Conservation (phyloP, 2,888 invertebrate species). For the Falcaria lacertinaria region DNA sequence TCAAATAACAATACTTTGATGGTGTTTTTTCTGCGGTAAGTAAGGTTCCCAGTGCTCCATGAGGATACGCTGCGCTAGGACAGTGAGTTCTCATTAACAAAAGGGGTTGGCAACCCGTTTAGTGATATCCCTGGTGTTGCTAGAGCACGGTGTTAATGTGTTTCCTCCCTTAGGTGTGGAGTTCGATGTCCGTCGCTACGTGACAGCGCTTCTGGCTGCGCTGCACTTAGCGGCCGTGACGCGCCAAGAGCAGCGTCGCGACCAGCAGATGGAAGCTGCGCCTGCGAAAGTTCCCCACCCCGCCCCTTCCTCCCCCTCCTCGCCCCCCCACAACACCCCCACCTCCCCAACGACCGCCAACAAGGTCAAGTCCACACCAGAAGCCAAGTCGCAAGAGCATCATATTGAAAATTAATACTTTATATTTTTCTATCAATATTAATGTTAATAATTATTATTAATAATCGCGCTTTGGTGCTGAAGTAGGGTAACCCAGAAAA, state of each 20-base stretch:
- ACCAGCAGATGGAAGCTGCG: too few relatives aligned
- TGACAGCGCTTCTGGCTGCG: slow-evolving; percentile 63
- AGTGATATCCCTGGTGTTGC: too few relatives aligned
- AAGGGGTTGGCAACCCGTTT: too few relatives aligned
- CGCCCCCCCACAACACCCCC: too few relatives aligned
- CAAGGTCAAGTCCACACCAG: slow-evolving; percentile 58
- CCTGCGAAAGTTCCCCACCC: slow-evolving; percentile 29
- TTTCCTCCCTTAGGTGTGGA: too few relatives aligned
- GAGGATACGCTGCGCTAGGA: too few relatives aligned
- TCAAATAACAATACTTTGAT: too few relatives aligned
- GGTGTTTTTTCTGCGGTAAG: too few relatives aligned
- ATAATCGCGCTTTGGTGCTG: neutral
- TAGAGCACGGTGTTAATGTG: too few relatives aligned
- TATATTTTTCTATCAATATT: slow-evolving; percentile 11
- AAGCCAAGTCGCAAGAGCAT: slow-evolving; percentile 53
- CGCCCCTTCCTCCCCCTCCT: slow-evolving; percentile 20
- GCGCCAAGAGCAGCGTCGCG: slow-evolving; percentile 53
- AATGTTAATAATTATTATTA: slow-evolving; percentile 15
- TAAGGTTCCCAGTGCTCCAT: too few relatives aligned
- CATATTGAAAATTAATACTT: slow-evolving; percentile 19
- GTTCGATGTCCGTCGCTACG: slow-evolving; percentile 63
- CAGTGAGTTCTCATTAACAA: too few relatives aligned
- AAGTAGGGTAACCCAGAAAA: neutral
- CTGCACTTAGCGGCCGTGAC: slow-evolving; percentile 67
- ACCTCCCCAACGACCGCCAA: slow-evolving; percentile 48